These are phyloP conservation scores for Agrochola circellaris DNA, from an alignment of 2,888 invertebrate genomes.

Conservation along the genomic window DNA sequence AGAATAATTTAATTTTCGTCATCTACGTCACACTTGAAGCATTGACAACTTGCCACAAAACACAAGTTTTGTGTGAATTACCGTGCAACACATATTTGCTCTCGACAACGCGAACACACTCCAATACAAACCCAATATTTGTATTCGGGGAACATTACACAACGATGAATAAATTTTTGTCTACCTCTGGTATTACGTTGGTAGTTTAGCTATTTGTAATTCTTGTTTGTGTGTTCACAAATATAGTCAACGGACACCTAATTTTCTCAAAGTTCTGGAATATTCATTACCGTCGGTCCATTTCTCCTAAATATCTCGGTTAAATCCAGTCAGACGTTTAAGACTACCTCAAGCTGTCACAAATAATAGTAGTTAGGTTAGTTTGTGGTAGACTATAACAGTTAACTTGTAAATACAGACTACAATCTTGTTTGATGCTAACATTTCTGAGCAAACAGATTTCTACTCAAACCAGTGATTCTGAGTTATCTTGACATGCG, in stretches of 20 bases:
- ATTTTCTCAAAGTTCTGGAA: neutral
- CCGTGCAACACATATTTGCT: conserved; percentile 17
- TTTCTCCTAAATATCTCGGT: conserved; percentile 4
- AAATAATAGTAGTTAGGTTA: neutral
- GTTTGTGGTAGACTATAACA: neutral
- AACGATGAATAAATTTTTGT: conserved; percentile 20
- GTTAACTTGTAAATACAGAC: neutral
- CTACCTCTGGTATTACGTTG: conserved; percentile 12
- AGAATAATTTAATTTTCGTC: neutral
- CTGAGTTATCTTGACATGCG: neutral
- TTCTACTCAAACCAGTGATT: neutral
- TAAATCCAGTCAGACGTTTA: neutral
- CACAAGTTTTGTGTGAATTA: conserved; percentile 32
- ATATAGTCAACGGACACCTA: conserved; percentile 14
- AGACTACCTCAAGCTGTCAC: conserved; percentile 7
- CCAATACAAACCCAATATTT: conserved; percentile 52
- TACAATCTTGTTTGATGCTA: conserved; percentile 18
- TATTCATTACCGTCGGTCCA: neutral
- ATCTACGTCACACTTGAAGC: neutral
- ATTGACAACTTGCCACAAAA: conserved; percentile 13
- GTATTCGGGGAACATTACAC: conserved; percentile 33
- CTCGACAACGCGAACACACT: conserved; percentile 11
- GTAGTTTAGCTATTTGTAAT: conserved; percentile 16
- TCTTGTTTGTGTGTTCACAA: conserved; percentile 24
- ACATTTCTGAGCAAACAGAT: conserved; percentile 9